A percentile compares a stretch with the other conserved stretches of the same genome.
phyloP scores from a whole-genome alignment of 2,888 invertebrate species.

The Cistogaster globosa region DNA sequence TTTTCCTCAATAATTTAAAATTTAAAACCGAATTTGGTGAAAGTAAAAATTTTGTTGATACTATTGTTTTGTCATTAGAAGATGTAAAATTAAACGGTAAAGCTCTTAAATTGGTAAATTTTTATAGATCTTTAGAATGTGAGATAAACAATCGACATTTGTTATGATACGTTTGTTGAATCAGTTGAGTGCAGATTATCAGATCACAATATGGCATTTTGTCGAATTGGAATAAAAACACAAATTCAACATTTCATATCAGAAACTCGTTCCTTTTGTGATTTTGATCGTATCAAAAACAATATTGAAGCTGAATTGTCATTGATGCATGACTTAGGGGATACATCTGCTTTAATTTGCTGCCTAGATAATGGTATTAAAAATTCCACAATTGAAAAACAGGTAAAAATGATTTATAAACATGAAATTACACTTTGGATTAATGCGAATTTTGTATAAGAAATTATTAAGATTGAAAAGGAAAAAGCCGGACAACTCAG shows the following conservation, averaged over 20 bases:
- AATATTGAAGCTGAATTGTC: not conserved
- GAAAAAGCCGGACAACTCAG: not conserved
- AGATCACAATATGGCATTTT: not conserved
- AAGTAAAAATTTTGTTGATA: conserved; percentile 9
- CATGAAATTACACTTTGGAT: not conserved
- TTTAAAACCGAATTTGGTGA: not conserved
- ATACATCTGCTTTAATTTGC: not conserved
- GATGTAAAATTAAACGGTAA: not conserved
- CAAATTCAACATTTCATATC: too few relatives aligned
- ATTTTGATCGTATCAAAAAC: not conserved
- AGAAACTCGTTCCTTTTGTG: too few relatives aligned
- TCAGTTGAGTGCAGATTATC: not conserved
- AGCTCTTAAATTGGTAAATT: not conserved
- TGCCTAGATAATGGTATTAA: too few relatives aligned
- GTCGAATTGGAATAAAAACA: not conserved
- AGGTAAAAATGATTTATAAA: not conserved
- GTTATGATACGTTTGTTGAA: not conserved
- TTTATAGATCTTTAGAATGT: conserved; percentile 12
- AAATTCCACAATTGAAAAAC: not conserved
- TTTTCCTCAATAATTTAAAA: not conserved
- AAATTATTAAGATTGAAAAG: not conserved
- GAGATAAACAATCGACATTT: not conserved
- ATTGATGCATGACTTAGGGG: not conserved
- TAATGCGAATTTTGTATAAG: not conserved
- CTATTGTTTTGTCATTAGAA: not conserved